These are phyloP conservation scores for Anas acuta DNA, from an alignment of 2,797 vertebrate species.

Conservation along the genomic window DNA sequence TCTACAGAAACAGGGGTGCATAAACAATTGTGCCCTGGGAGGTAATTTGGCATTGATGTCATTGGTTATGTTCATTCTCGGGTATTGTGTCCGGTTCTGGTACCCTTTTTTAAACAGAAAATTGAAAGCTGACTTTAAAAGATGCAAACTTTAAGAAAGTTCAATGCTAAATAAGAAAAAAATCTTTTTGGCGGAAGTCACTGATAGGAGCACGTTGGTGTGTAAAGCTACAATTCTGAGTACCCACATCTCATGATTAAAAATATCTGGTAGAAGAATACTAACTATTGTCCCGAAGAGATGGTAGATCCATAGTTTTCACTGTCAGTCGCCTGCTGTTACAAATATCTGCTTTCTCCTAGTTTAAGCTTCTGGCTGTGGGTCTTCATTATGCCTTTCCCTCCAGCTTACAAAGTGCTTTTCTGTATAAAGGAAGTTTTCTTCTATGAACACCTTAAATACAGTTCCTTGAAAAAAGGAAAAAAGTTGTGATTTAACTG, in stretches of 20 bases:
- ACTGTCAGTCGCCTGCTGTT: background rate
- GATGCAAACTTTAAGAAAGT: background rate
- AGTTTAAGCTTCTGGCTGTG: background rate
- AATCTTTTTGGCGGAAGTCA: background rate
- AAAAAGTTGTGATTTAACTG: background rate
- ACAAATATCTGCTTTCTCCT: background rate
- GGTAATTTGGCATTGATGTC: background rate
- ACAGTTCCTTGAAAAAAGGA: background rate
- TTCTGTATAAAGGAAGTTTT: background rate
- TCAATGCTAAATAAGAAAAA: background rate
- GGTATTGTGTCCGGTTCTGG: background rate
- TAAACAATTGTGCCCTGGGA: background rate
- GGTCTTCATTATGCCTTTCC: background rate
- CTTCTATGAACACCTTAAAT: background rate
- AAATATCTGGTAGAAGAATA: background rate
- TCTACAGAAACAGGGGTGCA: background rate
- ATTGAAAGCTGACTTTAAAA: background rate
- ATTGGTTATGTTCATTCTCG: background rate
- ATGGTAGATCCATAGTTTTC: background rate
- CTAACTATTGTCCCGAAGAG: background rate
- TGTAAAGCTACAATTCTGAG: background rate
- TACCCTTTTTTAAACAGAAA: background rate
- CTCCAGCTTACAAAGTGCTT: background rate
- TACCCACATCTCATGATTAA: background rate
- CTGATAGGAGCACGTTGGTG: background rate